These are phyloP conservation scores for Palaemon carinicauda DNA, from an alignment of 1,140 invertebrate genomes.

Conservation along the genomic window DNA sequence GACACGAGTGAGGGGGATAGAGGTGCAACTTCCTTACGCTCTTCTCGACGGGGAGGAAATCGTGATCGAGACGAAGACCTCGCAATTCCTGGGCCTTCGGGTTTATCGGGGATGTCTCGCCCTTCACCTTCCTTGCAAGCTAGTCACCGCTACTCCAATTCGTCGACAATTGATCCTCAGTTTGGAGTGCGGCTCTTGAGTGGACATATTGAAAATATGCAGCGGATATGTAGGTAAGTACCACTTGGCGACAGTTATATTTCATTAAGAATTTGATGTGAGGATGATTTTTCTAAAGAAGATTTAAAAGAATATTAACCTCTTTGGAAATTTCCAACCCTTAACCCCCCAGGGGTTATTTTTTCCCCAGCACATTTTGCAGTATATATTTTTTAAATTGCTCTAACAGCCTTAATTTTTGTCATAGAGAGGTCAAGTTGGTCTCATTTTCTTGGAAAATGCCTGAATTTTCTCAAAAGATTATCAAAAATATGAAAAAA, in stretches of 20 bases:
- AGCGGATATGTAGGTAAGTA: constrained; percentile 65
- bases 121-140: not conserved
- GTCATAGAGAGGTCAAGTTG: no score
- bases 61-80: constrained; percentile 24
- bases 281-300: no score
- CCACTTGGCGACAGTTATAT: not conserved
- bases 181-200: constrained; percentile 64
- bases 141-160: not conserved
- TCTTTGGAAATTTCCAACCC: no score
- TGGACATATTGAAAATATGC: constrained; percentile 66
- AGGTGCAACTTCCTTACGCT: not conserved
- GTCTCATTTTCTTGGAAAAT: no score
- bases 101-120: constrained; percentile 11
- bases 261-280: not conserved
- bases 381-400: no score
- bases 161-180: constrained; percentile 34
- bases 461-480: no score
- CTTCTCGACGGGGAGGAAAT: not conserved
- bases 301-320: no score
- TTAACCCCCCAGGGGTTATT: no score
- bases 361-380: no score
- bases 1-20: not conserved
- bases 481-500: no score
- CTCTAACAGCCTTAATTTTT: no score
- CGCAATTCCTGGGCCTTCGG: constrained; percentile 42